Evolutionary conservation across 2,113 vertebrate genomes (phyloP), one percentile per base, ranked within the genome.

Genomic region (Rafetus swinhoei): DNA sequence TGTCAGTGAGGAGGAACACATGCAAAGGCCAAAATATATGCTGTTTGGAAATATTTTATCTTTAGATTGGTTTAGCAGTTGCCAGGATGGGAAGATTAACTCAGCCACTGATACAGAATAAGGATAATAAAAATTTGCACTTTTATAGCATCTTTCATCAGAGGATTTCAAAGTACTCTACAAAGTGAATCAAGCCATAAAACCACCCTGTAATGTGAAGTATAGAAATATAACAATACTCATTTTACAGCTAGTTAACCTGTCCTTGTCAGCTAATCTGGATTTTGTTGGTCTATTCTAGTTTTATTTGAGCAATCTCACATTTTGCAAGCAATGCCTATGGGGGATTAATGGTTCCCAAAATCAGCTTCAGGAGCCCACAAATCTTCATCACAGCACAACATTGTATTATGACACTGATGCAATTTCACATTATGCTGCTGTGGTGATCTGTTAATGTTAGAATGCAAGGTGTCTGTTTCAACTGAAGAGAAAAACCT

Each of bases 161-260:
- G n/a, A 4, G 16, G 7, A 52, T 77, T 90, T 53, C 74, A 56
- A 87, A 93, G n/a, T 1, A 39, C 2, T 2, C 83, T 91, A 57
- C 19, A 35, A 59, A 85, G 25, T 6, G 29, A 57, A 10, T 0
- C 56, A 93, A 88, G 29, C 21, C 5, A 14, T 76, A 35, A 14
- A 15, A 39, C 0, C 1, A 21, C 60, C 39, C 86, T 77, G 80
- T 0, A 7, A 69, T 72, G 77, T 0, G 9, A 69, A 53, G 74
- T 3, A 69, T 79, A 4, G 62, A 25, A 45, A 25, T 54, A 0
- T 16, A 3, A 27, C 16, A 15, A 18, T 16, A 32, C 35, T 5
- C 3, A 32, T 0, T 4, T 74, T 0, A 29, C 0, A 3, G 25
- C 16, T 25, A 3, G 52, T 27, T 54, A 1, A 27, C n/a, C 65